Percentiles rank a stretch among this genome's conserved stretches.
phyloP scores from a whole-genome alignment of 2,113 vertebrate genomes.

The Scopus umbretta region DNA sequence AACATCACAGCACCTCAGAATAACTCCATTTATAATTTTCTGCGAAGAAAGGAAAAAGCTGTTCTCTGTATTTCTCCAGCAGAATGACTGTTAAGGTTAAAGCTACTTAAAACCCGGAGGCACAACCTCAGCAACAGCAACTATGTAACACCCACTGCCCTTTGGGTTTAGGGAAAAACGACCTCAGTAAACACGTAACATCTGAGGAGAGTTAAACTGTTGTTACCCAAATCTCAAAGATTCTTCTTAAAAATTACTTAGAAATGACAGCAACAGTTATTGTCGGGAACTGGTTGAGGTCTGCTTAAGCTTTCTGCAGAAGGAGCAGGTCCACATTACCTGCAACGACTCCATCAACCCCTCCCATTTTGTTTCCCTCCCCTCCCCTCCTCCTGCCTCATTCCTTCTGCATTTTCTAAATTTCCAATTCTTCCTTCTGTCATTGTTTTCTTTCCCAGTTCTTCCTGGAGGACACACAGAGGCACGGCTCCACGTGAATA shows the following conservation, averaged over 20 bases:
- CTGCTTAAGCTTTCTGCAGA: neutral
- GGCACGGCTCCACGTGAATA: neutral
- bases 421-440: neutral
- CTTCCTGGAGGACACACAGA: neutral
- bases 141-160: rapidly evolving
- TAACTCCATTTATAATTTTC: neutral
- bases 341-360: neutral
- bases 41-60: neutral
- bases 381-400: neutral
- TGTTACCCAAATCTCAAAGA: neutral
- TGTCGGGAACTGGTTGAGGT: neutral
- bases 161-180: neutral
- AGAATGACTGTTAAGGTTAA: neutral
- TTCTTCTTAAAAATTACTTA: neutral
- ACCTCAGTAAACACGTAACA: neutral
- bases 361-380: neutral
- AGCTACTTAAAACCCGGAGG: neutral
- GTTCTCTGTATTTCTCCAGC: neutral
- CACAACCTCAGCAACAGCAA: neutral
- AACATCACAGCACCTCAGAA: neutral
- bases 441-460: neutral
- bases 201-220: neutral
- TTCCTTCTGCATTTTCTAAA: neutral
- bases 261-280: neutral
- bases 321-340: neutral